phyloP scores from a whole-genome alignment of 2,797 vertebrate species.

The Tokudaia tokunoshimensis region DNA sequence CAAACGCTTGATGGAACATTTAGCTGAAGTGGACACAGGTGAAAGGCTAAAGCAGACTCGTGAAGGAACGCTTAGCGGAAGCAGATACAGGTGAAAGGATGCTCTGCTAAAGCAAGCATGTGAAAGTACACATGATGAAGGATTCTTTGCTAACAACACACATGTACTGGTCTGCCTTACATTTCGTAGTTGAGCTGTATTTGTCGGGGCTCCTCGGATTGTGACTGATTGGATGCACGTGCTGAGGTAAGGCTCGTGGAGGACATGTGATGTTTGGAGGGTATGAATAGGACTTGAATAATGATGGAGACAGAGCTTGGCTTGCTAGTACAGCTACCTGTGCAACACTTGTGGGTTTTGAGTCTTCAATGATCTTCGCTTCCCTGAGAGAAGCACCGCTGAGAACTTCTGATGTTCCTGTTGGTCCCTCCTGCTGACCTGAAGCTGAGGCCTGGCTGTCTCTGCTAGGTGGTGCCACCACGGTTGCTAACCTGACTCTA shows the following conservation, averaged over 20 bases:
- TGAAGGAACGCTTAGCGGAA: not conserved
- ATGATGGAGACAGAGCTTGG: not conserved
- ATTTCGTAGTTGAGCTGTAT: not conserved
- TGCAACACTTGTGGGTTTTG: not conserved
- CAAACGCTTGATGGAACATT: not conserved
- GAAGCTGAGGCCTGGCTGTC: not conserved
- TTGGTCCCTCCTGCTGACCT: not conserved
- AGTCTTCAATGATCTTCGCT: not conserved
- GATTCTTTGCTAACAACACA: not conserved
- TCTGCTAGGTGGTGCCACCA: not conserved
- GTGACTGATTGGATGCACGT: not conserved
- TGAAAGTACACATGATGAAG: too few relatives aligned
- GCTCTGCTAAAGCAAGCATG: not conserved
- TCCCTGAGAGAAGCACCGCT: not conserved
- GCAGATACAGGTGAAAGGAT: not conserved
- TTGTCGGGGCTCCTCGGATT: not conserved
- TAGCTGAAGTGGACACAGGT: not conserved
- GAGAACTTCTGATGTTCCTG: not conserved
- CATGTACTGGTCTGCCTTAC: not conserved
- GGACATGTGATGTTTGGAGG: not conserved
- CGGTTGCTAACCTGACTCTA: not conserved
- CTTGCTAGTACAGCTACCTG: not conserved
- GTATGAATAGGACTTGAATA: not conserved
- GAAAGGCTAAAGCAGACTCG: not conserved
- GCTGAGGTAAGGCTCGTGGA: not conserved